Conservation (phyloP, 1,140 invertebrate species). For the Teleopsis dalmanni region DNA sequence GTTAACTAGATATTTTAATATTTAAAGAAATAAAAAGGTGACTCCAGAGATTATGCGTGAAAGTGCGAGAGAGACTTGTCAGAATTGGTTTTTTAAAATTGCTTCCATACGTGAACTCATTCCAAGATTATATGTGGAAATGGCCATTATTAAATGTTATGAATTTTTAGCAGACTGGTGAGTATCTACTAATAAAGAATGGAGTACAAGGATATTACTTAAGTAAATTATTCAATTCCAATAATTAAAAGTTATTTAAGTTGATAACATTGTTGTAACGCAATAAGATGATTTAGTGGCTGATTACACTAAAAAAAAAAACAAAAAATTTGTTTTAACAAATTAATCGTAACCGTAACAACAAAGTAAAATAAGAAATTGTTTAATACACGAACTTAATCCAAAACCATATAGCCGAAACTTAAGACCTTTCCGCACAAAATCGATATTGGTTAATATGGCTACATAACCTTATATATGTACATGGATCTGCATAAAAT, state of each 20-base stretch:
- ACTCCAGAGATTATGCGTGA: conserved; percentile 1
- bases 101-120: conserved; percentile 92
- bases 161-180: conserved; percentile 68
- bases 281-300: not conserved
- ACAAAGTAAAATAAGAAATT: too few relatives aligned
- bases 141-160: conserved; percentile 87
- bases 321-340: too few relatives aligned
- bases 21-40: not conserved
- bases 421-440: too few relatives aligned
- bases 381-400: too few relatives aligned
- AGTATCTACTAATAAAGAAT: conserved; percentile 8
- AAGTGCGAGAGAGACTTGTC: conserved; percentile 87
- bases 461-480: too few relatives aligned
- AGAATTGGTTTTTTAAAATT: conserved; percentile 99
- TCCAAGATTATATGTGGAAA: conserved; percentile 90
- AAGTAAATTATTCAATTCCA: too few relatives aligned
- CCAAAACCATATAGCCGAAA: too few relatives aligned
- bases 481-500: too few relatives aligned
- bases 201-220: not conserved
- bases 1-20: too few relatives aligned
- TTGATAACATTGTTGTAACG: not conserved
- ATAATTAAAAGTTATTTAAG: too few relatives aligned
- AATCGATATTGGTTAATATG: too few relatives aligned
- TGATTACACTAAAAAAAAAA: not conserved
- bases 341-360: too few relatives aligned